Percentiles rank a stretch among this genome's conserved stretches.
Conservation (phyloP, 2,888 invertebrate genomes). For the Synanthedon formicaeformis region DNA sequence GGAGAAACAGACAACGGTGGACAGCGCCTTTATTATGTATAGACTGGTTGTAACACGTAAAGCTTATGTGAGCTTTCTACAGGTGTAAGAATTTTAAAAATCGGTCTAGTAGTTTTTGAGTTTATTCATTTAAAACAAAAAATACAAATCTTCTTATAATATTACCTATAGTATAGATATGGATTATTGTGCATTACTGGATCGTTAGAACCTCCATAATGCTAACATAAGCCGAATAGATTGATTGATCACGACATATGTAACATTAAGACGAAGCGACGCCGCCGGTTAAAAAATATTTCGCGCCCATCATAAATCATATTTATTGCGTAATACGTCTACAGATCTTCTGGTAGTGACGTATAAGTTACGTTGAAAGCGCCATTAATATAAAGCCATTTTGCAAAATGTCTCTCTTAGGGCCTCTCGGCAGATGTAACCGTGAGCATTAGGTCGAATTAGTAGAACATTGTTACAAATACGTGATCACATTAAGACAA, state of each 20-base stretch:
- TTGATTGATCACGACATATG: not conserved
- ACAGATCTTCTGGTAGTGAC: conserved; percentile 3
- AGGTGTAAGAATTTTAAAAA: too few species aligned
- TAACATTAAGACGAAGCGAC: not conserved
- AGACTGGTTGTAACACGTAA: too few species aligned
- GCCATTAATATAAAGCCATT: conserved; percentile 25
- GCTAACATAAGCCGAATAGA: not conserved
- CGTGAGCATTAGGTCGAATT: conserved; percentile 5
- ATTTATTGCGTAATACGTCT: conserved; percentile 5
- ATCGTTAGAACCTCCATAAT: not conserved
- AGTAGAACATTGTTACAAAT: conserved; percentile 1
- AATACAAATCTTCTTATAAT: too few species aligned
- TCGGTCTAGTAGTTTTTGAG: too few species aligned
- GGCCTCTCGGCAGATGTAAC: conserved; percentile 2
- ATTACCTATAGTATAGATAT: too few species aligned
- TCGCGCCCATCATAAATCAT: conserved; percentile 5
- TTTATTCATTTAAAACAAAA: too few species aligned
- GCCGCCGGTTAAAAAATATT: not conserved
- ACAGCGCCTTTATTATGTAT: too few species aligned
- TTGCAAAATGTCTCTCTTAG: conserved; percentile 15
- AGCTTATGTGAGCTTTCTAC: too few species aligned
- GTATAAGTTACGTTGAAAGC: conserved; percentile 21
- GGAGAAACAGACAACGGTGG: too few species aligned
- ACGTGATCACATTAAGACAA: not conserved
- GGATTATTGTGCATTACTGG: too few species aligned